Base-by-base conservation (phyloP, 2,888 invertebrate genomes). In the Drosophila cognata region DNA sequence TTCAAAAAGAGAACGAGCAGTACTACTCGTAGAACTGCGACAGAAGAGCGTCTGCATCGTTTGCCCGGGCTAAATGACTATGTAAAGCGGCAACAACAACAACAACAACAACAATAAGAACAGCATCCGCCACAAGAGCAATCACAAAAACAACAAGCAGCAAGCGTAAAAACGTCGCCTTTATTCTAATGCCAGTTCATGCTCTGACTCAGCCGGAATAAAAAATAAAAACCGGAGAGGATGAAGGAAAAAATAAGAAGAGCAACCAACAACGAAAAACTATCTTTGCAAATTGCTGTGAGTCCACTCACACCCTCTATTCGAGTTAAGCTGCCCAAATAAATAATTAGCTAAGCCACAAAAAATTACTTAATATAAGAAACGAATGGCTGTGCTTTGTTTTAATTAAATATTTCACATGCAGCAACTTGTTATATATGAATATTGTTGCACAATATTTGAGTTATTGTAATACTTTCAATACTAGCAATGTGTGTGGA, bases 181-280 rank as follows among this genome's bases (percentile, higher is more conserved):
- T 83, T 83, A 88, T 88, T 89, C 90, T 88, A 89, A 85, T 88
- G 72, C 86, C 78, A 75, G 75, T 83, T 83, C 90, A 88, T 71
- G 90, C 53, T 72, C 81, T 43, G 57, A 74, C 77, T 82, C 66
- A 69, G 69, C 69, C 65, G 53, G 71, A 69, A 65, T 29, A 46
- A 48, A 18, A 57, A 74, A 52, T n/a, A 46, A 57, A 43, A 69
- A 60, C 28, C 50, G n/a, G 4, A 57, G 28, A 56, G 56, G 38
- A 57, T 38, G 29, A 41, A 10, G n/a, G 67, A 38, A 46, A 59
- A 28, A 52, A 51, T 28, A 29, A n/a, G 18, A 31, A 31, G 29
- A 61, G 13, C 29, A n/a, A n/a, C 29, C 28, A 53, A 58, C 46
- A 69, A 61, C 25, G 43, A 59, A 35, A 35, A 61, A 62, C 60